Conservation (phyloP, 2,888 invertebrate species). For the Papilio protenor region DNA sequence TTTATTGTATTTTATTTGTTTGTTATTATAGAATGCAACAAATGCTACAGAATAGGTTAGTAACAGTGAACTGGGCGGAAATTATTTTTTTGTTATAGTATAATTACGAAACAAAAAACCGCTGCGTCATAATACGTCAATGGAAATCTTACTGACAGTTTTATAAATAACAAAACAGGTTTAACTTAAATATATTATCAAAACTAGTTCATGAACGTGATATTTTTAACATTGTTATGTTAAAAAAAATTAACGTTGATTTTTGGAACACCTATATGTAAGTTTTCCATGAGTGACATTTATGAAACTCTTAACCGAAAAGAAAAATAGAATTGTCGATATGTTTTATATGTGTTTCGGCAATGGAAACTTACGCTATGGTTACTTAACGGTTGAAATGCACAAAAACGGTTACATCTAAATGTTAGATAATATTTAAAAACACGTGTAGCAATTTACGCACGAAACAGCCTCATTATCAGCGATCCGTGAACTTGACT, state of each 20-base stretch:
- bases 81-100: background rate
- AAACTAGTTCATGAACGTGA: background rate
- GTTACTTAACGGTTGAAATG: background rate
- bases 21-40: background rate
- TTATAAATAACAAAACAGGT: conserved; percentile 15
- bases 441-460: conserved; percentile 47
- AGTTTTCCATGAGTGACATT: background rate
- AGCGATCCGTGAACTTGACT: conserved; percentile 60
- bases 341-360: background rate
- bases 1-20: background rate
- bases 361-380: background rate
- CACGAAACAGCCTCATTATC: conserved; percentile 47
- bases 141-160: background rate
- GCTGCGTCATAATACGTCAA: conserved; percentile 4
- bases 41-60: background rate
- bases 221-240: background rate
- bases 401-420: background rate
- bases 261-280: background rate
- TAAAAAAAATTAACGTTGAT: background rate
- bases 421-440: background rate
- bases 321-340: background rate
- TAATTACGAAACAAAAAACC: background rate
- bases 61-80: background rate
- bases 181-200: background rate
- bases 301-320: too few relatives aligned